These are phyloP conservation scores for Sylvicola cinctus DNA, from an alignment of 2,888 invertebrate genomes.

Conservation along the genomic window DNA sequence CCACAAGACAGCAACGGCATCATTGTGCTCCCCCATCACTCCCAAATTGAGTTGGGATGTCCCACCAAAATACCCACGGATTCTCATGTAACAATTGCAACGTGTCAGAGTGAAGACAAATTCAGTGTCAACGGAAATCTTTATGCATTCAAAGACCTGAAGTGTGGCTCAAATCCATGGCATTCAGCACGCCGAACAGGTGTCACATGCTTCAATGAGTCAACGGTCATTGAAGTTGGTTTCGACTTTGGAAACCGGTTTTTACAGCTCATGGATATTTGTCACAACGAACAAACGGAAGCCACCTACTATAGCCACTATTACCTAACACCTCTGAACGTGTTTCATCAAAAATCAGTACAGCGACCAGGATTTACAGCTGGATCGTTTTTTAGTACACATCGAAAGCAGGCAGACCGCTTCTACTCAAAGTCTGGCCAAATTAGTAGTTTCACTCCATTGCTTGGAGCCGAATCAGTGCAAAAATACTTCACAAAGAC, in stretches of 20 bases:
- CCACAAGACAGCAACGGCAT: neutral
- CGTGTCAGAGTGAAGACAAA: neutral
- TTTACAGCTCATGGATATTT: conserved; percentile 17
- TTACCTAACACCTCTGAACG: conserved; percentile 15
- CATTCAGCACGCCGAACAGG: conserved; percentile 15
- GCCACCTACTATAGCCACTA: conserved; percentile 20
- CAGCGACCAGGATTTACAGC: conserved; percentile 19
- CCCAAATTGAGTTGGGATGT: neutral
- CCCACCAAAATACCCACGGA: neutral
- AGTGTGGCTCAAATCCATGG: conserved; percentile 12
- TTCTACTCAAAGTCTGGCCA: no score
- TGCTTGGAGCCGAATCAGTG: no score
- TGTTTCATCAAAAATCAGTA: conserved; percentile 16
- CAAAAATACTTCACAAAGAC: no score
- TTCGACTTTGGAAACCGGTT: conserved; percentile 16
- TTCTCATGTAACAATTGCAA: neutral
- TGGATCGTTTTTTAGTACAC: conserved; percentile 12
- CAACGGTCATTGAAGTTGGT: conserved; percentile 18
- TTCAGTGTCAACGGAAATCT: neutral
- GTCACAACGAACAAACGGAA: conserved; percentile 18
- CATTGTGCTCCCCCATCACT: neutral
- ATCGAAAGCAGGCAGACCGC: no score
- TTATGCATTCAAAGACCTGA: conserved; percentile 11
- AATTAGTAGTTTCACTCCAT: no score
- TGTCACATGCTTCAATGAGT: conserved; percentile 13